A percentile compares a stretch with the other conserved stretches of the same genome.
Conservation (phyloP, 2,888 invertebrate species). For the Chymomyza fuscimana region DNA sequence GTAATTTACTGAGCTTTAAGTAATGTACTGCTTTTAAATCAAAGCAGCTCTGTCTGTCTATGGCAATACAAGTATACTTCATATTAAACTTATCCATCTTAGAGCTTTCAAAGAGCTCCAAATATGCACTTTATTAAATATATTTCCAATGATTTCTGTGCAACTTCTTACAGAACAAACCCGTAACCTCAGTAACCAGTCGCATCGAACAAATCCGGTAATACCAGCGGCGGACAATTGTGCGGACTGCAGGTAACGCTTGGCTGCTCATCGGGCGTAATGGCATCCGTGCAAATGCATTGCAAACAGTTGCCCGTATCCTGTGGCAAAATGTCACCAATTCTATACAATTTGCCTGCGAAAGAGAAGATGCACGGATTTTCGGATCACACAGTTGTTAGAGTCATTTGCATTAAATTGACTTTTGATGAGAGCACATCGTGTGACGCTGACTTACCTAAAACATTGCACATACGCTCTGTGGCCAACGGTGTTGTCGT, state of each 20-base stretch:
- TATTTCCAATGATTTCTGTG: background rate
- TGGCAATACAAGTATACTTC: background rate
- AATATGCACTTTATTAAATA: background rate
- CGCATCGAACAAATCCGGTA: slow-evolving; percentile 79
- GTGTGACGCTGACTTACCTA: slow-evolving; percentile 52
- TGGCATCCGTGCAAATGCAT: slow-evolving; percentile 84
- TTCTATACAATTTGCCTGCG: slow-evolving; percentile 83
- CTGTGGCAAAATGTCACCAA: slow-evolving; percentile 85
- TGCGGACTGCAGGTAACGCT: slow-evolving; percentile 80
- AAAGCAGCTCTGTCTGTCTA: background rate
- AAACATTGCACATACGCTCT: slow-evolving; percentile 66
- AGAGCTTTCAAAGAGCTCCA: background rate
- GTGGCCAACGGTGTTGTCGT: slow-evolving; percentile 57
- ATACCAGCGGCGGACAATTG: slow-evolving; percentile 79
- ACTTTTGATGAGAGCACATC: background rate
- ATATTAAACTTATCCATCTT: background rate
- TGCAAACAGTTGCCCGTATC: slow-evolving; percentile 86
- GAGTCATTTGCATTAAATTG: background rate
- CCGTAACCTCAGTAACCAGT: slow-evolving; percentile 79
- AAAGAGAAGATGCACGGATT: slow-evolving; percentile 28
- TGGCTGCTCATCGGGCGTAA: slow-evolving; percentile 77
- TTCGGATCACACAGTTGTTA: background rate
- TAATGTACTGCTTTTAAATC: too few species aligned
- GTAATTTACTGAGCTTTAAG: background rate
- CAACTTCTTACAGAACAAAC: slow-evolving; percentile 68